Evolutionary conservation across 2,113 vertebrate species (phyloP), one percentile per base, ranked within the genome.

Genomic region (Bubalus kerabau): DNA sequence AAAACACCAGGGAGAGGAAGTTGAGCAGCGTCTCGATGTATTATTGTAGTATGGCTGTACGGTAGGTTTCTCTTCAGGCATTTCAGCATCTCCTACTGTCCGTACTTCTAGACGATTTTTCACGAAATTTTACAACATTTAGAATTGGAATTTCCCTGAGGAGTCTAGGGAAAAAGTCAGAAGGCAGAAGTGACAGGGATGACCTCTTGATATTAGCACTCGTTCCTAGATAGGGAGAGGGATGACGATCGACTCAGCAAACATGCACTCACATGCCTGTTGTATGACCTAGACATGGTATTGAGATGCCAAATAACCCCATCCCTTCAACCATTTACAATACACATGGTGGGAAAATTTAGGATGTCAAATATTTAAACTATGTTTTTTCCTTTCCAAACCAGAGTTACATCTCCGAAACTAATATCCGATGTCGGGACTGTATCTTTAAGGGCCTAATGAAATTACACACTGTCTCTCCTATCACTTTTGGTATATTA

Each of bases 331-430:
- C 93, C 64, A 92, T 60, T 80, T 19, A 78, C 5, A 43, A 21
- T 30, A 40, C 59, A 48, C 3, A 52, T 36, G 5, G 5, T 60
- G 64, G 6, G 19, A n/a, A 78, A 46, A 76, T 28, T 6, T 76
- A 83, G 60, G 11, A 19, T 71, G 16, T 74, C 28, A 48, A 59
- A 60, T 21, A 64, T 5, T 81, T 64, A 26, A 82, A 14, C 46
- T 36, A 14, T 91, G 24, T 24, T 86, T 95, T 71, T 87, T 90
- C 50, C 4, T 57, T 87, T 87, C 59, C 60, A 92, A 95, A 32
- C 24, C 24, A 87, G 64, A 87, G 23, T 54, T 80, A 36, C 1
- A 5, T 15, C 40, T 91, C 60, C 15, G 28, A 17, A 64, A 43
- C 7, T 30, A 71, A 74, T 0, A 11, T 36, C 40, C 4, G 2